Percentiles rank a stretch among this genome's conserved stretches.
These are phyloP conservation scores for Merluccius polli DNA, from an alignment of 2,797 vertebrate genomes.

Conservation along the genomic window DNA sequence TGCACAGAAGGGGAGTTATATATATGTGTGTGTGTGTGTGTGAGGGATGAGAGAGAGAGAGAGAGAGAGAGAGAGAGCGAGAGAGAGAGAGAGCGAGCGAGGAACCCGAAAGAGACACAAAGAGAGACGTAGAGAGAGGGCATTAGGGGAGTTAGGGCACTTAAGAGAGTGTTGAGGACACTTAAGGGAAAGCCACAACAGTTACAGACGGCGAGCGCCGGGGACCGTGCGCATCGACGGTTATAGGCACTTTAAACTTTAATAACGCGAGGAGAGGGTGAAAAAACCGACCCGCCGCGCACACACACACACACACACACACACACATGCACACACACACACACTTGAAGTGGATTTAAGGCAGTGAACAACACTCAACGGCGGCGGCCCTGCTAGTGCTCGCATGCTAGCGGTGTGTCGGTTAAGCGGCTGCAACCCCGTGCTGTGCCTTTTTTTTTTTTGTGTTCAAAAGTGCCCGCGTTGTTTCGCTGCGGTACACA, in stretches of 20 bases:
- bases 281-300: conserved; percentile 48
- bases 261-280: neutral
- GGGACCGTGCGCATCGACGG: conserved; percentile 38
- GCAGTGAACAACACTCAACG: neutral
- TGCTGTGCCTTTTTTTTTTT: neutral
- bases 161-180: conserved; percentile 48
- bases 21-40: too few relatives aligned
- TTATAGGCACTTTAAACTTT: conserved; percentile 20
- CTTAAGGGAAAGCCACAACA: conserved; percentile 50
- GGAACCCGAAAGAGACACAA: too few relatives aligned
- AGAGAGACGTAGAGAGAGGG: too few relatives aligned
- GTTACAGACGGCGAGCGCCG: conserved; percentile 43
- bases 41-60: neutral
- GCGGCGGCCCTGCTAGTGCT: neutral
- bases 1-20: neutral
- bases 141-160: conserved; percentile 17
- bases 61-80: neutral
- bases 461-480: too few relatives aligned
- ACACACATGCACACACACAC: neutral
- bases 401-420: neutral
- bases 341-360: neutral
- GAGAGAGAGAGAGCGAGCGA: too few relatives aligned
- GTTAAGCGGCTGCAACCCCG: neutral
- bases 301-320: neutral
- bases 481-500: neutral